Conservation (phyloP, 2,888 invertebrate genomes). For the Ochropleura plecta region DNA sequence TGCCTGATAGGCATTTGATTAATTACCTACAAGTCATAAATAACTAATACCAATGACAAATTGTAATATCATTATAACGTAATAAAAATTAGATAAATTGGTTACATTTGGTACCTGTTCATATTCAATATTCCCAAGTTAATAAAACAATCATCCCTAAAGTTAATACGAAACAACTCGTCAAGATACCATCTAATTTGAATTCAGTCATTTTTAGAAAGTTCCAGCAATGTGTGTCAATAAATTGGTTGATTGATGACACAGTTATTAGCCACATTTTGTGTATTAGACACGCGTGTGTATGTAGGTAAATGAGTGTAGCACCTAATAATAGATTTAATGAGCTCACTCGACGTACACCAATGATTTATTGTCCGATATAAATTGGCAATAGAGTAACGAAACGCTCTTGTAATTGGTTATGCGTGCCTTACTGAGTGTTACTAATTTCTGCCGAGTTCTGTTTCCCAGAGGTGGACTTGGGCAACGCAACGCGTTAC, state of each 20-base stretch:
- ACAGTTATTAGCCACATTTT: slow-evolving; percentile 65
- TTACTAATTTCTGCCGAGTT: slow-evolving; percentile 56
- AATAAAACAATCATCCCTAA: slow-evolving; percentile 37
- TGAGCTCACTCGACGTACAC: slow-evolving; percentile 62
- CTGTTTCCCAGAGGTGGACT: slow-evolving; percentile 53
- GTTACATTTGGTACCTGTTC: not conserved
- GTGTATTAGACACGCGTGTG: slow-evolving; percentile 64
- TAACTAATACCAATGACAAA: slow-evolving; percentile 10
- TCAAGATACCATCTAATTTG: slow-evolving; percentile 27
- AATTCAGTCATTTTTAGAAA: slow-evolving; percentile 57
- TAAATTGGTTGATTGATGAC: slow-evolving; percentile 67
- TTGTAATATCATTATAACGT: slow-evolving; percentile 3
- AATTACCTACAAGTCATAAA: slow-evolving; percentile 6
- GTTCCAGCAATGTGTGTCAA: slow-evolving; percentile 51
- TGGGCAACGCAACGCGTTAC: slow-evolving; percentile 13
- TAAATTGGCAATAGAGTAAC: slow-evolving; percentile 62
- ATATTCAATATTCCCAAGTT: slow-evolving; percentile 29
- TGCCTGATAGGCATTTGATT: slow-evolving; percentile 24
- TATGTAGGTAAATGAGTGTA: slow-evolving; percentile 66
- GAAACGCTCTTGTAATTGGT: slow-evolving; percentile 62
- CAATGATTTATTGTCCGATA: slow-evolving; percentile 65
- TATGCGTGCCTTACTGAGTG: slow-evolving; percentile 63
- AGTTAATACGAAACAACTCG: slow-evolving; percentile 17
- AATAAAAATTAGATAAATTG: slow-evolving; percentile 31
- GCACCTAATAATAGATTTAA: slow-evolving; percentile 66